Evolutionary conservation across 2,113 vertebrate genomes (phyloP), one percentile per base, ranked within the genome.

Genomic region (Pangasianodon hypophthalmus): DNA sequence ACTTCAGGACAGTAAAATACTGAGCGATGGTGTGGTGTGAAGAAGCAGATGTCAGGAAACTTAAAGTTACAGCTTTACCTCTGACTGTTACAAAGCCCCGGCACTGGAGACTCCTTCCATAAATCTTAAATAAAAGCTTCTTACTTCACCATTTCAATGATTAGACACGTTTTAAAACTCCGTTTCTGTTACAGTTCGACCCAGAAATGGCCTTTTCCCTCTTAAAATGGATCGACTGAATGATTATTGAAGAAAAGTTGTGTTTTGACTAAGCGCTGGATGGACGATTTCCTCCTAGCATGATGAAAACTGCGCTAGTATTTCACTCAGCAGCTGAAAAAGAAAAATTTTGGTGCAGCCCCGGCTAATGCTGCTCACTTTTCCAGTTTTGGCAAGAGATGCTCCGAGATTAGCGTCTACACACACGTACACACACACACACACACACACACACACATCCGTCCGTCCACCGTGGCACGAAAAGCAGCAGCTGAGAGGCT

Each of bases 401-500:
- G 37, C 86, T 44, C 16, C 9, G 32, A 87, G 69, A 77, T 87
- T 77, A 87, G 52, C 56, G 56, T 26, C 73, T 58, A 37, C 85
- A 87, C 85, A 44, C 64, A 52, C 84, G 52, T 32, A 54, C 67
- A 46, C 85, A 75, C n/a, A 73, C 85, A 75, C 50, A 69, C 84
- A 67, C 84, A 62, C 52, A 58, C 56, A 3, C 83, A 58, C 81
- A 41, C 81, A 84, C 56, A 83, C 80, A 75, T 11, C 24, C 46
- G 10, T 52, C 26, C 16, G 6, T 52, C 46, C 48, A n/a, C 79
- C 92, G 92, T 92, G 93, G 93, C 92, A 93, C 93, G 93, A 89
- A 93, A 92, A 91, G 88, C 89, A 89, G 91, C 90, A 89, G 89
- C 88, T 88, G 89, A 90, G 92, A 92, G 19, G 2, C 41, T 73